Base-by-base conservation (phyloP, 2,797 vertebrate genomes). In the Furcifer pardalis region DNA sequence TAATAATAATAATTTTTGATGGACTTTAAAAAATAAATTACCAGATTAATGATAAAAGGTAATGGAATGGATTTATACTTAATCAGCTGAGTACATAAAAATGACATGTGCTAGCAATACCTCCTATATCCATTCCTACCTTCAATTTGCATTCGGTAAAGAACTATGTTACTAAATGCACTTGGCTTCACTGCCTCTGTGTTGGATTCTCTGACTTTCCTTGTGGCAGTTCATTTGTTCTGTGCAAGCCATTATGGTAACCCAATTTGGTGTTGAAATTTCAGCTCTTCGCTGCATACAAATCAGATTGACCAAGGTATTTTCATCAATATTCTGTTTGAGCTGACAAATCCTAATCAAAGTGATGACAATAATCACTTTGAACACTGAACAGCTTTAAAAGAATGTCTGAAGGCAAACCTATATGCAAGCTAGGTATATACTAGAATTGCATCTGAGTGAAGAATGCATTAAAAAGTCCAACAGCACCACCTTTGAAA, bases 401-500 rank as follows among this genome's bases (percentile, higher is more conserved):
- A 84, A 49, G 37, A 81, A 84, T 63, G 88, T 89, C 68, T 74
- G 17, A 89, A 76, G 63, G 19, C 68, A 32, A 27, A 81, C 87
- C 49, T 71, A 74, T 10, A 37, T 13, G 52, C 37, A 44, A 59
- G 27, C 63, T 65, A 23, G 17, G 40, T n/a, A 32, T 49, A 79
- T 0, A 21, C 23, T 60, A 15, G 63, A 89, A 89, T 3, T 62
- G 73, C 56, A 86, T 81, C 77, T 81, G 65, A 80, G 81, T 3
- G 15, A 3, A 60, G 52, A 88, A 71, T 60, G 82, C 40, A 81
- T 85, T 40, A 44, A 17, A 30, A 76, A 90, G 74, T 46, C 81
- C 77, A 86, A 78, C 27, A 88, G 73, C 15, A 78, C 2, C 42
- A 59, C 56, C 75, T 83, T 59, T 87, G 42, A 86, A 90, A 91